Percentiles rank a stretch among this genome's conserved stretches.
phyloP scores from a whole-genome alignment of 1,140 invertebrate genomes.

The Drosophila tristis region DNA sequence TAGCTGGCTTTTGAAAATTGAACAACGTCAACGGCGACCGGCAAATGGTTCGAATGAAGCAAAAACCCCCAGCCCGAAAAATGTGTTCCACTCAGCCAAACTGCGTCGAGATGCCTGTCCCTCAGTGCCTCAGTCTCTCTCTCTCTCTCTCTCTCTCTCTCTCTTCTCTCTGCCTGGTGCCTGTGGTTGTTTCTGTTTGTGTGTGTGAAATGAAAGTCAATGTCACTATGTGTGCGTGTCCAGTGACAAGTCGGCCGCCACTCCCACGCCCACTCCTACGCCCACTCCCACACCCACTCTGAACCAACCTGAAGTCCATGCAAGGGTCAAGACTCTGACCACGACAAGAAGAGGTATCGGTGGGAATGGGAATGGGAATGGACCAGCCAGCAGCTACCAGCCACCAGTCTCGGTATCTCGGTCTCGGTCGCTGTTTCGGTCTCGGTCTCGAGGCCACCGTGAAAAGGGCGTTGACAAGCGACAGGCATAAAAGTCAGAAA shows the following conservation, averaged over 20 bases:
- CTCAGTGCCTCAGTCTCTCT: too few relatives aligned
- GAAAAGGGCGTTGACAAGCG: conserved; percentile 16
- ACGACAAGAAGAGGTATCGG: not conserved
- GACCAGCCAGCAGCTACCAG: too few relatives aligned
- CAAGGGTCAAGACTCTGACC: conserved; percentile 22
- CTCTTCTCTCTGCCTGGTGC: too few relatives aligned
- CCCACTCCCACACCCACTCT: not conserved
- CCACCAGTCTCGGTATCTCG: not conserved
- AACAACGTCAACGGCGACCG: conserved; percentile 31
- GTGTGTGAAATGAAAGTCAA: conserved; percentile 67
- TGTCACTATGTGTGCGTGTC: conserved; percentile 49
- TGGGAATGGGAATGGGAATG: too few relatives aligned
- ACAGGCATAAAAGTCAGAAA: conserved; percentile 52
- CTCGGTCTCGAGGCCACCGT: not conserved
- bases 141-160: too few relatives aligned
- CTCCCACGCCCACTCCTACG: not conserved
- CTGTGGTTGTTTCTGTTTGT: conserved; percentile 2
- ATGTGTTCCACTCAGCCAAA: conserved; percentile 4
- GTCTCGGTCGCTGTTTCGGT: not conserved
- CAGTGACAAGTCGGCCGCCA: conserved; percentile 43
- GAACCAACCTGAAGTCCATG: not conserved
- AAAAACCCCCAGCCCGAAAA: conserved; percentile 21
- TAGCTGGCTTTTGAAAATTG: conserved; percentile 61
- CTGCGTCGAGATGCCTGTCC: too few relatives aligned
- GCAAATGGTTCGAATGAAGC: not conserved